Evolutionary conservation across 1,140 invertebrate species (phyloP), one percentile per base, ranked within the genome.

Genomic region (Trichogramma pretiosum): DNA sequence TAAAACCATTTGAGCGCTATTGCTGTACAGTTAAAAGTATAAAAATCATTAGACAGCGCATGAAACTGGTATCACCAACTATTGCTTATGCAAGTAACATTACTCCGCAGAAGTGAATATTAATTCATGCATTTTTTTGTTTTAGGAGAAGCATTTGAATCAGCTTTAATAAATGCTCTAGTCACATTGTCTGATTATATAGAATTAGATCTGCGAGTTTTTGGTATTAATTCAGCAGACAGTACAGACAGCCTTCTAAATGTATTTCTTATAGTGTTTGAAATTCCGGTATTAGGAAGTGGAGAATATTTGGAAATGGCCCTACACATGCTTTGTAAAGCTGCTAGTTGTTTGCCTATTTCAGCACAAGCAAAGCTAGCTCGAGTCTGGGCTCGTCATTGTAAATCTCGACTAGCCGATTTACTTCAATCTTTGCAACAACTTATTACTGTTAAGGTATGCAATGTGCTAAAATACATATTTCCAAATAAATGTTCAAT

Each of bases 201-300:
- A 48, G 80, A 83, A 59, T 77, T 88, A 66, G 84, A 90, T 59
- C 67, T 91, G 40, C 73, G 81, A 59, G 72, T 85, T 3, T 69
- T 70, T 55, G 61, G 66, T 19, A 61, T 58, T 44, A 61, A 62
- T 51, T 58, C 64, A 13, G 60, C 61, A 22, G 66, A 72, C 28
- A 68, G 64, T 45, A 68, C 65, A 53, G 71, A 73, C 26, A 63
- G 67, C 68, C 68, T 79, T 19, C 62, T 84, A 18, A 89, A 91
- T 60, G 84, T 88, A 32, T 84, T 93, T 56, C 73, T 93, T 18
- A 90, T 93, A 50, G 82, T 91, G 14, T 87, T 92, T 62, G 90
- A 95, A 72, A 84, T 93, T 52, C 89, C 89, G 7, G 80, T 82
- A 46, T 74, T 93, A 21, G 84, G 87, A 57, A 79, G 76, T 44